These are phyloP conservation scores for Volucella zonaria DNA, from an alignment of 2,888 invertebrate genomes.

Conservation along the genomic window DNA sequence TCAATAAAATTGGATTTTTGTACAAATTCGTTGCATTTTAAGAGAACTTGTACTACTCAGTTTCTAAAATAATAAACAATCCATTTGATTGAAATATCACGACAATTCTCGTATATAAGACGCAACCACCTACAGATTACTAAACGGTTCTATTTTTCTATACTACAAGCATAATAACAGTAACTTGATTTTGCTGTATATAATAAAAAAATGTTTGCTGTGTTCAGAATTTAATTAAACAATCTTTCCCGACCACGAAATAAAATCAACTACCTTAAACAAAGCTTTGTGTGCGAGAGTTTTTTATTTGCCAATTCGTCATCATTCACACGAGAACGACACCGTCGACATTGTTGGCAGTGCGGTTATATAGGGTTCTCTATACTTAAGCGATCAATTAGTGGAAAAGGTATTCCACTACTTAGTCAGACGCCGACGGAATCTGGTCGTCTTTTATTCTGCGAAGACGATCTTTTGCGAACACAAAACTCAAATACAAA, in stretches of 20 bases:
- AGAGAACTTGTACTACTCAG: too few species aligned
- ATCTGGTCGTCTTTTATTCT: slow-evolving; percentile 34
- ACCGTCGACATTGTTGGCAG: slow-evolving; percentile 35
- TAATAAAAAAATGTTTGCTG: background rate
- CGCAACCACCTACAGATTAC: slow-evolving; percentile 22
- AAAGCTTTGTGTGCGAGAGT: slow-evolving; percentile 33
- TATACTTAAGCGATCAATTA: slow-evolving; percentile 69
- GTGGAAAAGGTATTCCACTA: slow-evolving; percentile 64
- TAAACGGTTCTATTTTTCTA: background rate
- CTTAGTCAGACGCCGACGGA: slow-evolving; percentile 62
- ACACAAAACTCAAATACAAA: slow-evolving; percentile 2
- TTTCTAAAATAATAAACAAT: slow-evolving; percentile 19
- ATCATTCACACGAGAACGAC: slow-evolving; percentile 54
- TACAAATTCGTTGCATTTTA: too few species aligned
- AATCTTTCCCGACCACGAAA: slow-evolving; percentile 10
- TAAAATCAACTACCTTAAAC: slow-evolving; percentile 31
- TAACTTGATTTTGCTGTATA: background rate
- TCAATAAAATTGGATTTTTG: too few species aligned
- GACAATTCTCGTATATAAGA: slow-evolving; percentile 44
- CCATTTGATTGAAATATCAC: slow-evolving; percentile 46
- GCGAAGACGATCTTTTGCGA: slow-evolving; percentile 43
- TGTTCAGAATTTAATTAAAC: slow-evolving; percentile 17
- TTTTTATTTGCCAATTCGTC: slow-evolving; percentile 57
- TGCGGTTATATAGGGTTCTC: slow-evolving; percentile 59
- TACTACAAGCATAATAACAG: background rate